Conservation (phyloP, 2,113 vertebrate genomes). For the Tetrax tetrax region DNA sequence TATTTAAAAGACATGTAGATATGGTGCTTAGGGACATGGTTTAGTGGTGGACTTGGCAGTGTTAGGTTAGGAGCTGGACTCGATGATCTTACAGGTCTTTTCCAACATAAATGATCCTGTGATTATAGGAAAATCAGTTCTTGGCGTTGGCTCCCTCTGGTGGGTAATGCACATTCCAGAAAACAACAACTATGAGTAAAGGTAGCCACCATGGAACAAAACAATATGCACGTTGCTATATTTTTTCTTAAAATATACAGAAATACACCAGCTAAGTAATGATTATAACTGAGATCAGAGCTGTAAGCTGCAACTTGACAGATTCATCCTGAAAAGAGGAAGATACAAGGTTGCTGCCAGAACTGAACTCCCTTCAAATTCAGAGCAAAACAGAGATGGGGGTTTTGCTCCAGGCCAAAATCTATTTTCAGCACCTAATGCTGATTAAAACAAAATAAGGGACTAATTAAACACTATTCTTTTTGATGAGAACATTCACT, state of each 20-base stretch:
- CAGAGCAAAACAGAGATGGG: background rate
- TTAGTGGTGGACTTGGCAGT: background rate
- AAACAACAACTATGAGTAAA: background rate
- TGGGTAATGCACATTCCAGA: background rate
- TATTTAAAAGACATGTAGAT: background rate
- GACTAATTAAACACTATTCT: background rate
- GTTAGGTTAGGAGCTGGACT: background rate
- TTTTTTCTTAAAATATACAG: background rate
- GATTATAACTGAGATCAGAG: background rate
- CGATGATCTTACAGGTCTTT: background rate
- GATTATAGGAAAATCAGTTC: background rate
- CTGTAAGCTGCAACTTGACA: background rate
- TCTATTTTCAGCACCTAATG: background rate
- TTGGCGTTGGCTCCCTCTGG: conserved; percentile 48
- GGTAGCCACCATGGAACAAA: background rate
- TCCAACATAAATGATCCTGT: background rate
- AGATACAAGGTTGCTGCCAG: background rate
- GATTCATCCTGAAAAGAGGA: background rate
- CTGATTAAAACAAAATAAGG: background rate
- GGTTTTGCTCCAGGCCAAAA: background rate
- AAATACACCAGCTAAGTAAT: background rate
- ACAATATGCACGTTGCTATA: background rate
- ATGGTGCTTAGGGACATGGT: background rate
- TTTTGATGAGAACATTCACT: background rate
- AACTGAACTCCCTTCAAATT: background rate